A percentile compares a stretch with the other conserved stretches of the same genome.
phyloP scores from a whole-genome alignment of 2,888 invertebrate genomes.

The Antheraea assamensis region DNA sequence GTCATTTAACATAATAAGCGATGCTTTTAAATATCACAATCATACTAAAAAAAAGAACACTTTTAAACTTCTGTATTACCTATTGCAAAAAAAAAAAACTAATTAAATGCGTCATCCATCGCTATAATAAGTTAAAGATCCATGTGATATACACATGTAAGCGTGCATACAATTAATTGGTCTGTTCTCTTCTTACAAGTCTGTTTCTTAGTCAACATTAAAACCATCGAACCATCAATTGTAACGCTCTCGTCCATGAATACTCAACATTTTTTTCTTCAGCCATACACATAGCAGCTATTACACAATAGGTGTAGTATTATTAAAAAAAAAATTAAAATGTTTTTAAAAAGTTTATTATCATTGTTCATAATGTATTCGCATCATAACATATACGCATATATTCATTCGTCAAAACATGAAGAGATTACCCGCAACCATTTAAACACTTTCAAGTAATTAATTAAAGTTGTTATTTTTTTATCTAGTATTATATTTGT shows the following conservation, averaged over 20 bases:
- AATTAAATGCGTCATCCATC: not conserved
- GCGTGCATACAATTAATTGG: constrained; percentile 21
- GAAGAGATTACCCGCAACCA: no score
- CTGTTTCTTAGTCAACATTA: constrained; percentile 17
- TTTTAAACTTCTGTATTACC: not conserved
- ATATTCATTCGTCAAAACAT: no score
- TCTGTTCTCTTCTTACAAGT: constrained; percentile 20
- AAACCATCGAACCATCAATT: not conserved
- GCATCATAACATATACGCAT: no score
- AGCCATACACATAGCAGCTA: no score
- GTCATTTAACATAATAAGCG: not conserved
- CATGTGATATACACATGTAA: not conserved
- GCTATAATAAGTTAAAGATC: not conserved
- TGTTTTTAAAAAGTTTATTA: no score
- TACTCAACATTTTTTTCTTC: no score
- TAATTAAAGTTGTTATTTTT: no score
- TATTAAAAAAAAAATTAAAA: no score
- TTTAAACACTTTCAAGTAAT: no score
- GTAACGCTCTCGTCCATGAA: not conserved
- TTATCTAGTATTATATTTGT: no score
- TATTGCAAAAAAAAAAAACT: not conserved
- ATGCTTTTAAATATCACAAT: not conserved
- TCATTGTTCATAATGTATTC: no score
- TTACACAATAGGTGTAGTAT: no score
- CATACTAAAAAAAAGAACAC: not conserved